A percentile compares a stretch with the other conserved stretches of the same genome.
phyloP scores from a whole-genome alignment of 2,113 vertebrate genomes.

The Gasterosteus nipponicus region DNA sequence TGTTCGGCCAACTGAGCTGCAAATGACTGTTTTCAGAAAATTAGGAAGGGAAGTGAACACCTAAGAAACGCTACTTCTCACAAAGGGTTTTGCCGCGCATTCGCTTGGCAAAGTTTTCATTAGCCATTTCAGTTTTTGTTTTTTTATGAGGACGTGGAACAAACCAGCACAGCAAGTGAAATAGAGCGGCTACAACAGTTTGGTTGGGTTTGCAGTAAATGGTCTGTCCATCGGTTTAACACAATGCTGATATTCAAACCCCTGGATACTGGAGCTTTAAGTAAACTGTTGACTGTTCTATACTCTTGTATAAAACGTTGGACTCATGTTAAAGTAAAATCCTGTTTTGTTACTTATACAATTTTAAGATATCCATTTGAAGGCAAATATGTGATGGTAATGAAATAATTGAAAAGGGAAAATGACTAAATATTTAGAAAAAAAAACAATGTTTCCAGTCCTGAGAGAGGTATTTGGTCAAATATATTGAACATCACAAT shows the following conservation, averaged over 20 bases:
- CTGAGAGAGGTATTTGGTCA: conserved; percentile 76
- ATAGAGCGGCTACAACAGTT: conserved; percentile 85
- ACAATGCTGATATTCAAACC: conserved; percentile 87
- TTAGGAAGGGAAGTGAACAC: conserved; percentile 60
- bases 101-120: conserved; percentile 81
- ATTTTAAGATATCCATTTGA: conserved; percentile 63
- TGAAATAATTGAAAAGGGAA: conserved; percentile 16
- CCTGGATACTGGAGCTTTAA: conserved; percentile 87
- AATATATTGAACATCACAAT: conserved; percentile 49
- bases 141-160: conserved; percentile 90
- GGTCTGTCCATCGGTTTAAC: conserved; percentile 83
- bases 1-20: conserved; percentile 63
- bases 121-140: conserved; percentile 61
- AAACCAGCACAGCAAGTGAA: conserved; percentile 90
- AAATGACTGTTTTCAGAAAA: conserved; percentile 79
- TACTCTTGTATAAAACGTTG: conserved; percentile 81
- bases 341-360: conserved; percentile 75
- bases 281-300: conserved; percentile 95
- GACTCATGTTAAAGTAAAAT: conserved; percentile 83
- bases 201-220: conserved; percentile 91
- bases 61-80: conserved; percentile 53
- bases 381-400: conserved; percentile 63
- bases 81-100: conserved; percentile 64
- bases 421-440: conserved; percentile 17
- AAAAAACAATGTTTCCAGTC: conserved; percentile 44